Evolutionary conservation across 1,140 invertebrate species (phyloP).

Genomic region (Vanessa atalanta): DNA sequence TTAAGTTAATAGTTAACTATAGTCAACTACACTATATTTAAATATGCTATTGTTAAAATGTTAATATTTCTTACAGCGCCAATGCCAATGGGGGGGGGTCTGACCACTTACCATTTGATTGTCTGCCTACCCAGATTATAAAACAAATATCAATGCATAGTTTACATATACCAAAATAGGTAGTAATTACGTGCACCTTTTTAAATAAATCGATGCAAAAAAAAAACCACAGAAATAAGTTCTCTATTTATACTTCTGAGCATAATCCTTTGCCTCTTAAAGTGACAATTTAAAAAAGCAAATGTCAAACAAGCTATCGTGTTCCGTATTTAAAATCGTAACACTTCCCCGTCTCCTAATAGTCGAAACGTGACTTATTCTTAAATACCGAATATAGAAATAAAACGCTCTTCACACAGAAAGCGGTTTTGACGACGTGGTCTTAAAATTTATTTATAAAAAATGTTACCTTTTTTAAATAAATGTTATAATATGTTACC

Average conservation of each 20-base stretch:
- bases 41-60: no score
- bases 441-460: constrained; percentile 2
- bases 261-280: constrained; percentile 34
- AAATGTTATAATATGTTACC: no score
- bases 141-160: no score
- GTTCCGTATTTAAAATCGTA: constrained; percentile 59
- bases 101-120: no score
- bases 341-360: constrained; percentile 49
- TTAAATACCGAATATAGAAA: constrained; percentile 57
- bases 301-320: constrained; percentile 43
- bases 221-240: constrained; percentile 3
- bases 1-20: no score
- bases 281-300: constrained; percentile 40
- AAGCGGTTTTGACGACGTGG: constrained; percentile 23
- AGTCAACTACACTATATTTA: no score
- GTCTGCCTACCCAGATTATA: no score
- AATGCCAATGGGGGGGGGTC: no score
- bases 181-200: neutral
- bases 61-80: no score
- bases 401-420: constrained; percentile 35
- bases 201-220: neutral
- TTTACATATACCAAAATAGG: no score
- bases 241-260: constrained; percentile 10
- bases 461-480: neutral
- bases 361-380: constrained; percentile 62